Evolutionary conservation across 2,888 invertebrate genomes (phyloP).

Genomic region (Leistus spinibarbis): DNA sequence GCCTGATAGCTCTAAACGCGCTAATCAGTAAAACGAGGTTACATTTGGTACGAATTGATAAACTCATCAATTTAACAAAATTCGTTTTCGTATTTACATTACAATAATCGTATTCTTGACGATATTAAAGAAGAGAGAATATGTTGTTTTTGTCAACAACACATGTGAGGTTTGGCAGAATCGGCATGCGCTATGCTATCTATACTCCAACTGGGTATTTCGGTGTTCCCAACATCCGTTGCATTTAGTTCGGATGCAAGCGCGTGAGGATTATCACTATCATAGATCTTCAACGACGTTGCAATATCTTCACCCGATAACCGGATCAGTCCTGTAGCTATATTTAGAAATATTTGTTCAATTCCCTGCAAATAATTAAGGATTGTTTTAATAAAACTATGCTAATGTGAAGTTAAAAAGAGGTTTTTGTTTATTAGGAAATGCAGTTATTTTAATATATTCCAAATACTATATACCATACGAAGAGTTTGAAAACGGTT

Average conservation of each 20-base stretch:
- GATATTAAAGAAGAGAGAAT: neutral
- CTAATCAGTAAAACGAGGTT: neutral
- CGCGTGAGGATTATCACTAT: slow-evolving; percentile 60
- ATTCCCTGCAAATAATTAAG: slow-evolving; percentile 64
- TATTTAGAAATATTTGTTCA: slow-evolving; percentile 72
- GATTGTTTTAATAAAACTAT: too few relatives aligned
- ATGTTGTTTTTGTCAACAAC: slow-evolving; percentile 59
- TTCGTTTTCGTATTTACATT: neutral
- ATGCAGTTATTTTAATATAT: too few relatives aligned
- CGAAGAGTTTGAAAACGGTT: too few relatives aligned
- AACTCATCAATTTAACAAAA: neutral
- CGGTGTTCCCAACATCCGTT: slow-evolving; percentile 68
- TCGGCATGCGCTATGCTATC: slow-evolving; percentile 72
- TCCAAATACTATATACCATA: too few relatives aligned
- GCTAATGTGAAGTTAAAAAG: too few relatives aligned
- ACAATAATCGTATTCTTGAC: neutral
- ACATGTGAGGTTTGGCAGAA: slow-evolving; percentile 64
- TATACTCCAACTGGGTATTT: slow-evolving; percentile 68
- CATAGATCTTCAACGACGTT: slow-evolving; percentile 65
- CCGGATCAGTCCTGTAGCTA: slow-evolving; percentile 67
- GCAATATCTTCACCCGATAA: slow-evolving; percentile 58
- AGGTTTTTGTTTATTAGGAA: too few relatives aligned
- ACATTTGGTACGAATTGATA: neutral
- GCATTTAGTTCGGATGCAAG: slow-evolving; percentile 63
- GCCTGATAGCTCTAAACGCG: neutral